These are phyloP conservation scores for Hirtodrosophila confusa DNA, from an alignment of 2,888 invertebrate genomes.

Conservation along the genomic window DNA sequence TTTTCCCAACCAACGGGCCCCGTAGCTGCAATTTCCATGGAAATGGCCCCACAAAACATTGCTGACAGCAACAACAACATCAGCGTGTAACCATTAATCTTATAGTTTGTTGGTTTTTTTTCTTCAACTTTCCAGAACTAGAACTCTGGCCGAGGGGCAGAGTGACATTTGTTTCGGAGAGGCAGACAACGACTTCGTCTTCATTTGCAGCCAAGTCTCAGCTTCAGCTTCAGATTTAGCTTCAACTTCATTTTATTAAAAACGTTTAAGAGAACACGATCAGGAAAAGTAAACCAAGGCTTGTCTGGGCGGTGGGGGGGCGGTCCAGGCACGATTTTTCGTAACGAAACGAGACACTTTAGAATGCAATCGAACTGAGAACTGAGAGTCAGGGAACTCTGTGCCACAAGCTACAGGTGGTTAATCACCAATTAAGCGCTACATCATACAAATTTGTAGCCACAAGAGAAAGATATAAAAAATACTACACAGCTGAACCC, in stretches of 20 bases:
- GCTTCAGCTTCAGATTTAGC: too few relatives aligned
- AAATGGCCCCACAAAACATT: constrained; percentile 46
- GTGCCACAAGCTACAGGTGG: constrained; percentile 78
- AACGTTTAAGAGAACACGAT: constrained; percentile 55
- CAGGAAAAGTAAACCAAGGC: constrained; percentile 30
- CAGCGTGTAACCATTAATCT: constrained; percentile 67
- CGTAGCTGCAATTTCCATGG: constrained; percentile 63
- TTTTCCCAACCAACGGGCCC: constrained; percentile 65
- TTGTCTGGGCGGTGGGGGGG: constrained; percentile 17
- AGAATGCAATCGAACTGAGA: constrained; percentile 48
- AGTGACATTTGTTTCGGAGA: constrained; percentile 62
- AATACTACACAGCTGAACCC: constrained; percentile 25
- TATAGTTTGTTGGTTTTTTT: constrained; percentile 23
- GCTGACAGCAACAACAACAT: constrained; percentile 41
- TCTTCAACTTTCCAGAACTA: constrained; percentile 55
- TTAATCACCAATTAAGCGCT: constrained; percentile 84
- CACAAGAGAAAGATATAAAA: constrained; percentile 32
- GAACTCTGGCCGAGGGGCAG: constrained; percentile 38
- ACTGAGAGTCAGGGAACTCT: constrained; percentile 12
- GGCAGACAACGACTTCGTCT: constrained; percentile 57
- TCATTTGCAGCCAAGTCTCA: constrained; percentile 59
- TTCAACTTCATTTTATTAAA: constrained; percentile 41
- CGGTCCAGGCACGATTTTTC: constrained; percentile 61
- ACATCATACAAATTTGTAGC: constrained; percentile 83
- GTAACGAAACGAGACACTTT: constrained; percentile 41